Base-by-base conservation (phyloP, 1,140 invertebrate genomes). In the Pogonognathellus flavescens region DNA sequence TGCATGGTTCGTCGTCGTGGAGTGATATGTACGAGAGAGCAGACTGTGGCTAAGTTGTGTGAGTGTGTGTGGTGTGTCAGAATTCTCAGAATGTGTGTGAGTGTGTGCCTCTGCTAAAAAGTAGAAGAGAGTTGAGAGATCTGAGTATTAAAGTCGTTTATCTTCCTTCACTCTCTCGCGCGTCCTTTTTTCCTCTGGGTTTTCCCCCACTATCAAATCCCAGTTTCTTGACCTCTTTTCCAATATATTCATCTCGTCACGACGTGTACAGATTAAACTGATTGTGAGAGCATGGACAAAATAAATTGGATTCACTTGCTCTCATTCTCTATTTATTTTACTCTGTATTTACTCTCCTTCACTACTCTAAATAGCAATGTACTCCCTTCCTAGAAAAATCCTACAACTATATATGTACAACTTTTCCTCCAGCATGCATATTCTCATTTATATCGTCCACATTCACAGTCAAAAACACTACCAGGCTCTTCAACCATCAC, bases 231-330 rank as follows among this genome's bases (percentile, higher is more conserved):
- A 88, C 87, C 87, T 84, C 81, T 84, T 76, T 76, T 70, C 84
- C 86, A 88, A 88, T 88, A 88, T 88, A 88, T 88, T 88, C 87
- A 88, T 88, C 87, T 87, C 82, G 60, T 83, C 86, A 72, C 57
- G 87, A 88, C 87, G 86, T 88, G 86, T 87, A 86, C 86, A 88
- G 87, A 88, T 88, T 88, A 88, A 88, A 88, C 84, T 86, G 84
- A 76, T 76, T 76, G 70, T 76, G 70, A 85, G 84, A 87, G 70
- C 60, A 82, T 85, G 70, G 84, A 85, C 86, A 87, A 88, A 88
- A 88, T 88, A 88, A 88, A 88, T 88, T 88, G 86, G 87, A 88
- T 88, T 86, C 84, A 70, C 49, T 86, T 49, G 66, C 72, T 25
- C 22, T 50, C 31, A 41, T 60, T 84, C 83, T 84, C 70, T 31